Base-by-base conservation (phyloP, 2,797 vertebrate species). In the Decapterus maruadsi region DNA sequence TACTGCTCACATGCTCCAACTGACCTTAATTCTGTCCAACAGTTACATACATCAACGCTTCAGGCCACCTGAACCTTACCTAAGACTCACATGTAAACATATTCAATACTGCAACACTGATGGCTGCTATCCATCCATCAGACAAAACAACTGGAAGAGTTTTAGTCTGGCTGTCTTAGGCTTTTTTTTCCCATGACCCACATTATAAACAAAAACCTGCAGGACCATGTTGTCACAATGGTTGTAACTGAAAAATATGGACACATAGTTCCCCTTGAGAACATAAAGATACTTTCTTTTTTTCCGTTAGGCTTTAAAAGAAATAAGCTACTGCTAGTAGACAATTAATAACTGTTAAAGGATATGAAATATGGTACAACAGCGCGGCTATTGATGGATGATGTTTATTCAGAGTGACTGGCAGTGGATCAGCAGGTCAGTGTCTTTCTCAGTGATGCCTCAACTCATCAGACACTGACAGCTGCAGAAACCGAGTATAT, bases 21-120 rank as follows among this genome's bases (percentile, higher is more conserved):
- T 86, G 79, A 88, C 77, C 71, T 81, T 71, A 81, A 82, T 77
- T 82, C 66, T 77, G 40, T 64, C 38, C 8, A 20, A 42, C 9
- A 69, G 34, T 60, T 38, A 64, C 48, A 54, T 51, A 59, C 56
- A 78, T 77, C 48, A 75, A 11, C 51, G 43, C 45, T 68, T 78
- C 69, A 78, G 16, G 54, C 42, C 45, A 53, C 65, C 42, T 61
- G 64, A 80, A 74, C 67, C 71, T 81, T 65, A 58, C 12, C 45
- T 22, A 38, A 68, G 51, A 72, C 17, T 71, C 53, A 75, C 11
- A 67, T 45, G 38, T 57, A 48, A 75, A 80, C 62, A 62, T 19
- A 51, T 6, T 69, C 26, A 68, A 42, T 59, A n/a, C n/a, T n/a
- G 17, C 29, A 69, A 31, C 45, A 57, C 0, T 62, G 22, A 68